Evolutionary conservation across 2,797 vertebrate genomes (phyloP).

Genomic region (Lagocephalus sceleratus): DNA sequence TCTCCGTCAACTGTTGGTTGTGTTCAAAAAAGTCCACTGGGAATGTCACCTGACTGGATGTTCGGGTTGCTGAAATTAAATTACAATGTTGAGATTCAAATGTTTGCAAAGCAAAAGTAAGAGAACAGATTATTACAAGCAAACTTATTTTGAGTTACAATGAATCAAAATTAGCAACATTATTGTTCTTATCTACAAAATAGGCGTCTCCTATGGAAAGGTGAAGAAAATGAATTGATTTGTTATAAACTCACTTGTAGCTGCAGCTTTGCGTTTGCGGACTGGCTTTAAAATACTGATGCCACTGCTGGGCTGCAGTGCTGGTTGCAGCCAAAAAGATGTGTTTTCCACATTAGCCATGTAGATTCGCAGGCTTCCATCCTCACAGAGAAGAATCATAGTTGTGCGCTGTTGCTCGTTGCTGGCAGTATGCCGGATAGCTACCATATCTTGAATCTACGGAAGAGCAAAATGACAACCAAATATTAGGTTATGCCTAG

Average conservation of each 20-base stretch:
- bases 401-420: conserved; percentile 98
- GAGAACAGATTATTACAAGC: too few species aligned
- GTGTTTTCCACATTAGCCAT: conserved; percentile 99
- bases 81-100: too few species aligned
- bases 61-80: conserved; percentile 83
- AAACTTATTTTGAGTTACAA: too few species aligned
- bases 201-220: background rate
- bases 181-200: background rate
- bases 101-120: too few species aligned
- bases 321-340: conserved; percentile 96
- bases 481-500: background rate
- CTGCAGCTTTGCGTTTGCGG: conserved; percentile 91
- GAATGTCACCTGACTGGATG: conserved; percentile 94
- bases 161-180: background rate
- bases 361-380: conserved; percentile 96
- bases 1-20: conserved; percentile 97
- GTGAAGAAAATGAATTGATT: background rate
- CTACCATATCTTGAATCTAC: conserved; percentile 99
- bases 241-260: conserved; percentile 81
- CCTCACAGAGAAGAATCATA: conserved; percentile 97
- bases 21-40: conserved; percentile 99
- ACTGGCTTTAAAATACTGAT: conserved; percentile 98
- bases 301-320: conserved; percentile 93
- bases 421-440: conserved; percentile 95
- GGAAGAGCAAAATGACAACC: background rate